Evolutionary conservation across 2,797 vertebrate genomes (phyloP).

Genomic region (Cyclopterus lumpus): DNA sequence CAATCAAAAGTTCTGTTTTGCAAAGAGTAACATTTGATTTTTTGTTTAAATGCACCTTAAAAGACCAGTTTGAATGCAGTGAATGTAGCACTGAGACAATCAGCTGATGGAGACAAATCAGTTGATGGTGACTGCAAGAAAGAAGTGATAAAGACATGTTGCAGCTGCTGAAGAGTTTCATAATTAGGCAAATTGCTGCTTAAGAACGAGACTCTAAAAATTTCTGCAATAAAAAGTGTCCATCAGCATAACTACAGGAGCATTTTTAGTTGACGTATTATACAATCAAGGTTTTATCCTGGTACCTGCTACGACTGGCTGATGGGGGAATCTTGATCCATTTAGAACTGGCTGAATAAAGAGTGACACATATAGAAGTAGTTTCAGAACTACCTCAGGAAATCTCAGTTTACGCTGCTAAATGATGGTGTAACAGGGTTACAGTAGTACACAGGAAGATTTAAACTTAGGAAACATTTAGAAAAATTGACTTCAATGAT

Average conservation of each 20-base stretch:
- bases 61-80: conserved; percentile 20
- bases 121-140: conserved; percentile 18
- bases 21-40: neutral
- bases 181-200: conserved; percentile 20
- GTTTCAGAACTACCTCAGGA: conserved; percentile 35
- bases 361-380: conserved; percentile 17
- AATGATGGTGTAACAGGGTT: neutral
- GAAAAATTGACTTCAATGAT: neutral
- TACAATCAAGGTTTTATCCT: neutral
- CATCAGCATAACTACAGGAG: neutral
- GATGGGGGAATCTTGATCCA: conserved; percentile 17
- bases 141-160: conserved; percentile 21
- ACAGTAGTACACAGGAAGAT: neutral
- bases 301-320: neutral
- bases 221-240: neutral
- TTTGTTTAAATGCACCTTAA: neutral
- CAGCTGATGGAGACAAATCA: conserved; percentile 32
- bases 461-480: neutral
- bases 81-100: conserved; percentile 11
- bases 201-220: conserved; percentile 12
- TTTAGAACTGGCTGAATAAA: conserved; percentile 21
- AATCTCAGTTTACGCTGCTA: conserved; percentile 3
- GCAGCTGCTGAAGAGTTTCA: conserved; percentile 30
- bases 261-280: neutral
- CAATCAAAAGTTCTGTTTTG: conserved; percentile 4